Conservation (phyloP, 2,888 invertebrate genomes). For the Odontothrips loti region DNA sequence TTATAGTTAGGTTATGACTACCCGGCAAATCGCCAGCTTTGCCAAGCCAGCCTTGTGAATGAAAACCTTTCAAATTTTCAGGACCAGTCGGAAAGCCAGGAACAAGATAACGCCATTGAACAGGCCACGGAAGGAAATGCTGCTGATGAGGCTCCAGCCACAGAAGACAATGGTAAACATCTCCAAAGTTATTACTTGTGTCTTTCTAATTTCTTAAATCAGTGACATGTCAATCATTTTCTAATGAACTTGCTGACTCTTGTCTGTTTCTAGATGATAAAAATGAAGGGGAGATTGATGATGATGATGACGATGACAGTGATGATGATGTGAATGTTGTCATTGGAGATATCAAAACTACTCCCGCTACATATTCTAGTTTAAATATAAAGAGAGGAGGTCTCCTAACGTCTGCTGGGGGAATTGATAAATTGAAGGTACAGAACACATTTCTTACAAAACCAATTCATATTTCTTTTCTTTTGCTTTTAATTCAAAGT, state of each 20-base stretch:
- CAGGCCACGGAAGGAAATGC: neutral
- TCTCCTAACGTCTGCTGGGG: conserved; percentile 46
- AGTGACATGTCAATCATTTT: neutral
- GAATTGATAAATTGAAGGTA: conserved; percentile 42
- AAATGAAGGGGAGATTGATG: conserved; percentile 47
- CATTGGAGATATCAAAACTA: conserved; percentile 82
- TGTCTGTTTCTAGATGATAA: conserved; percentile 35
- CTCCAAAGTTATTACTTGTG: neutral
- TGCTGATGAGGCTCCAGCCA: neutral
- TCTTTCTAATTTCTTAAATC: neutral
- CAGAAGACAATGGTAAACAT: neutral
- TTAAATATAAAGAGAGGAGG: conserved; percentile 64
- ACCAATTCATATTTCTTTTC: neutral
- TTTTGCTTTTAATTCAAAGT: neutral
- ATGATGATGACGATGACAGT: conserved; percentile 66
- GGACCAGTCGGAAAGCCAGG: neutral
- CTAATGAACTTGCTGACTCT: neutral
- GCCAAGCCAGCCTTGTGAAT: neutral
- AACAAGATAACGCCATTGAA: neutral
- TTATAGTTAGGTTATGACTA: neutral
- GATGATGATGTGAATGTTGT: conserved; percentile 89
- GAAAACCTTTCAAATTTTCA: neutral
- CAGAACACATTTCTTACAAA: neutral
- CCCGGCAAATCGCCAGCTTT: neutral
- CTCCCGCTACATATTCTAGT: conserved; percentile 64